Percentiles rank a stretch among this genome's conserved stretches.
Conservation (phyloP, 2,888 invertebrate genomes). For the Cryptops parisi region DNA sequence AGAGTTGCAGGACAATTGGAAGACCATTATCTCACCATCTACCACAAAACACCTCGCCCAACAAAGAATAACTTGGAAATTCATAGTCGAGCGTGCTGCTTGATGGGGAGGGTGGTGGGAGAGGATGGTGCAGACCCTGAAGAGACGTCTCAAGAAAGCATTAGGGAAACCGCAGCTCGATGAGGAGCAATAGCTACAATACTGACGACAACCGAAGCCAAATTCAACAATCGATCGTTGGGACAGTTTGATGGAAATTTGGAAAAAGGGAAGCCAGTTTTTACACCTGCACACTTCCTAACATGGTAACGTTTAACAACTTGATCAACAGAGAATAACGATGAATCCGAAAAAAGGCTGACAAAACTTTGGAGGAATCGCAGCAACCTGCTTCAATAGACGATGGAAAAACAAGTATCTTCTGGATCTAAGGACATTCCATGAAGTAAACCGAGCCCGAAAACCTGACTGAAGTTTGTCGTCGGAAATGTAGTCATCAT, state of each 20-base stretch:
- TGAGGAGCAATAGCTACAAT: conserved; percentile 1
- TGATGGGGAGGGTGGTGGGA: conserved; percentile 16
- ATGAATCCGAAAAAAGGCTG: neutral
- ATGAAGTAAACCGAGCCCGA: neutral
- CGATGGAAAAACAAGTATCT: conserved; percentile 3
- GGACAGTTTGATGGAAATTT: conserved; percentile 1
- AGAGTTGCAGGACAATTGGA: neutral
- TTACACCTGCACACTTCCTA: conserved; percentile 5
- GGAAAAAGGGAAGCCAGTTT: neutral
- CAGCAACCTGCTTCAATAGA: neutral
- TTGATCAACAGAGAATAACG: neutral
- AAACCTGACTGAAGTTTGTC: neutral
- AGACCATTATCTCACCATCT: neutral
- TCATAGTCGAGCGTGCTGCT: conserved; percentile 13
- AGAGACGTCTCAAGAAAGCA: conserved; percentile 10
- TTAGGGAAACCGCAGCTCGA: conserved; percentile 1
- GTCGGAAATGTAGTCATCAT: neutral
- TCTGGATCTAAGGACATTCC: neutral
- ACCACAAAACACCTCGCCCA: neutral
- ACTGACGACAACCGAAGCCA: conserved; percentile 1
- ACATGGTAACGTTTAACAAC: neutral
- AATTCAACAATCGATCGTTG: conserved; percentile 1
- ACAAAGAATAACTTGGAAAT: conserved; percentile 11
- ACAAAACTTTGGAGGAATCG: neutral
- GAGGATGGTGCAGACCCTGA: conserved; percentile 1